Conservation (phyloP, 2,888 invertebrate genomes). For the Agrilus biguttatus region DNA sequence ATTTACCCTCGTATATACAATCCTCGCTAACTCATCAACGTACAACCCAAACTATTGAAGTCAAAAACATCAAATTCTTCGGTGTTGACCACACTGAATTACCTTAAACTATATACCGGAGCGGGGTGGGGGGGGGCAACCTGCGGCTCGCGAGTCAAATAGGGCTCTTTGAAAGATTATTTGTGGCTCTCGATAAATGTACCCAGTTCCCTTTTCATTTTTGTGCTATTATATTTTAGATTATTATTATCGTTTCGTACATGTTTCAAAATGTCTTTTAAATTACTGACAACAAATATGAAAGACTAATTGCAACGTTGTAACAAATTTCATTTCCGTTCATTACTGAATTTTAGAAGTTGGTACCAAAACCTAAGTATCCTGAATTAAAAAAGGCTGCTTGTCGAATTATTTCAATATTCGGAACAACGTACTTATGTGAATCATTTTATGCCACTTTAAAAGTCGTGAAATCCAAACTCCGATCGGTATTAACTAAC, state of each 20-base stretch:
- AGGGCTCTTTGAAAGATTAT: slow-evolving; percentile 7
- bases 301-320: too few species aligned
- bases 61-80: too few species aligned
- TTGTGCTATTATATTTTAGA: too few species aligned
- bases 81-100: too few species aligned
- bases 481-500: too few species aligned
- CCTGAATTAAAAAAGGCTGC: slow-evolving; percentile 12
- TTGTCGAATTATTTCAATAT: too few species aligned
- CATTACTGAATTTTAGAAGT: slow-evolving; percentile 11
- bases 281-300: slow-evolving; percentile 7
- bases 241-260: slow-evolving; percentile 7
- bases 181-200: slow-evolving; percentile 8
- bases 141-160: slow-evolving; percentile 8
- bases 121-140: slow-evolving; percentile 2
- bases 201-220: slow-evolving; percentile 1
- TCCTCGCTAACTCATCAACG: too few species aligned
- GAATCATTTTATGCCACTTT: slow-evolving; percentile 8
- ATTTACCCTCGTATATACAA: too few species aligned
- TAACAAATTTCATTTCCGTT: too few species aligned
- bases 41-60: too few species aligned
- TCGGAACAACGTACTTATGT: slow-evolving; percentile 11
- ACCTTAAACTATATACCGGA: too few species aligned
- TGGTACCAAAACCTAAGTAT: slow-evolving; percentile 11
- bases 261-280: slow-evolving; percentile 8
- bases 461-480: slow-evolving; percentile 5